Conservation (phyloP, 2,888 invertebrate genomes). For the Lacanobia wlatinum region DNA sequence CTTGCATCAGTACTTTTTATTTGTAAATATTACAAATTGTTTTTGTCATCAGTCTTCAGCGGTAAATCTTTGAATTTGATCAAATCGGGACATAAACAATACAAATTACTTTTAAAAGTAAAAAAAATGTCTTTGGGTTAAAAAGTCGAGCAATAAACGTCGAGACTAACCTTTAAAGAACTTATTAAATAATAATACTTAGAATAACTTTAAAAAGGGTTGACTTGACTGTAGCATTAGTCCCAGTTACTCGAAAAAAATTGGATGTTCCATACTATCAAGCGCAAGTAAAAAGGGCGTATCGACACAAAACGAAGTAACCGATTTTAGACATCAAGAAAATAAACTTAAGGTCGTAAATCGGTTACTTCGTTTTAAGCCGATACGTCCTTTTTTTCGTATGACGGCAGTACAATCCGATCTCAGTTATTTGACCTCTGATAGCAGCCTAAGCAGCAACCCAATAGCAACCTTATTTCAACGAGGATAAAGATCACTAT, state of each 20-base stretch:
- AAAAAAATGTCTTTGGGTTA: constrained; percentile 55
- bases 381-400: too few species aligned
- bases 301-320: too few species aligned
- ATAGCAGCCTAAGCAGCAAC: too few species aligned
- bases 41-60: constrained; percentile 71
- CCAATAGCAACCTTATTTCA: too few species aligned
- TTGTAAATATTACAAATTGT: constrained; percentile 59
- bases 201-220: constrained; percentile 17
- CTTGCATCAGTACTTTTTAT: constrained; percentile 39
- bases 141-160: constrained; percentile 19
- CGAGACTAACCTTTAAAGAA: constrained; percentile 18
- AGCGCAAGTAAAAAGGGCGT: not conserved
- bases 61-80: constrained; percentile 59
- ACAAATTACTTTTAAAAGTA: constrained; percentile 7
- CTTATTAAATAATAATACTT: constrained; percentile 55
- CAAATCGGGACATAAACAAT: constrained; percentile 24
- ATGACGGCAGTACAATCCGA: too few species aligned
- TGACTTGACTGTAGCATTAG: constrained; percentile 2
- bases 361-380: too few species aligned
- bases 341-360: too few species aligned
- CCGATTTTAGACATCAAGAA: too few species aligned
- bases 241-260: not conserved
- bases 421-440: too few species aligned
- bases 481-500: too few species aligned
- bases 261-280: not conserved